These are phyloP conservation scores for Xiphophorus maculatus DNA, from an alignment of 2,113 vertebrate species.

Conservation along the genomic window DNA sequence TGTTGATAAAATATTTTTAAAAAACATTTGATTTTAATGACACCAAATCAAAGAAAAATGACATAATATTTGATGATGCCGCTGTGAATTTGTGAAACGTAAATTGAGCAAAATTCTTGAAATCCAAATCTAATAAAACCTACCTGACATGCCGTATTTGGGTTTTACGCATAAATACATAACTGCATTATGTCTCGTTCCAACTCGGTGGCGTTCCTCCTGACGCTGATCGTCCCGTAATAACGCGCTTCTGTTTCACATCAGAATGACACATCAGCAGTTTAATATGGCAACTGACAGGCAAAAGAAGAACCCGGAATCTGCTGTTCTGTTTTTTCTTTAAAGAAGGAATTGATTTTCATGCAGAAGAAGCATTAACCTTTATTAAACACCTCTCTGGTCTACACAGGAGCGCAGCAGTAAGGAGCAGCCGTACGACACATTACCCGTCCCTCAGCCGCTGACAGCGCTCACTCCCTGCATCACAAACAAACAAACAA, in stretches of 20 bases:
- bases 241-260: slow-evolving; percentile 1
- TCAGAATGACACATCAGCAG: not conserved
- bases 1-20: no score
- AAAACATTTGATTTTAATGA: no score
- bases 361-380: slow-evolving; percentile 48
- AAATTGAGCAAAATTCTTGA: not conserved
- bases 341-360: slow-evolving; percentile 53
- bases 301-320: slow-evolving; percentile 22
- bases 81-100: not conserved
- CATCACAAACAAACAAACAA: slow-evolving; percentile 52
- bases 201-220: not conserved
- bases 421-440: slow-evolving; percentile 32
- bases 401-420: slow-evolving; percentile 46
- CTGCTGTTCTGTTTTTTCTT: slow-evolving; percentile 21
- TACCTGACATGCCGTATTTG: not conserved
- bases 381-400: slow-evolving; percentile 60
- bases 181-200: not conserved
- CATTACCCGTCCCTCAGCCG: slow-evolving; percentile 46
- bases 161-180: not conserved
- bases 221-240: not conserved
- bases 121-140: not conserved
- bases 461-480: slow-evolving; percentile 57
- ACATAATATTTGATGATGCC: not conserved
- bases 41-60: no score
- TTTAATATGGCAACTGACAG: slow-evolving; percentile 35